These are phyloP conservation scores for Philereme transversata DNA, from an alignment of 2,888 invertebrate species.

Conservation along the genomic window DNA sequence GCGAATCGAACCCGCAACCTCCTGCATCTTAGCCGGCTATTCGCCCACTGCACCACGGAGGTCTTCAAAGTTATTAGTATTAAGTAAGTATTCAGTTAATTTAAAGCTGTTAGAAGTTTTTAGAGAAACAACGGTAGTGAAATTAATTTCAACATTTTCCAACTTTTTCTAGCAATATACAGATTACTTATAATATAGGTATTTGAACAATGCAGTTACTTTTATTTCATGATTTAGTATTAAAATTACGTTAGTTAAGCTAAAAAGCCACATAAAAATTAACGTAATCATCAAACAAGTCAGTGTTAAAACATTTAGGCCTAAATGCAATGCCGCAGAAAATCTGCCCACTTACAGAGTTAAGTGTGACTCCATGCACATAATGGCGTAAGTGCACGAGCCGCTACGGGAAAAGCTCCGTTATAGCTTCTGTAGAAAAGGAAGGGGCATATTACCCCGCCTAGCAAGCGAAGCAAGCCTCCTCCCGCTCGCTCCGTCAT, in stretches of 20 bases:
- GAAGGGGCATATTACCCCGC: constrained; percentile 74
- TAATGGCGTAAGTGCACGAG: constrained; percentile 55
- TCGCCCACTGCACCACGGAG: no score
- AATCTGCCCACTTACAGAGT: constrained; percentile 82
- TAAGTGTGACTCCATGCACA: constrained; percentile 58
- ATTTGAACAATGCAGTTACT: background rate
- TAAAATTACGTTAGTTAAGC: background rate
- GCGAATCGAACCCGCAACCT: no score
- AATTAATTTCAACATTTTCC: no score
- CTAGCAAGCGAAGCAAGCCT: constrained; percentile 47
- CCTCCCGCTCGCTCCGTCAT: constrained; percentile 60
- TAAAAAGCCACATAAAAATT: constrained; percentile 13
- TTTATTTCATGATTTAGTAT: background rate
- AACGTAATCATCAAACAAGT: constrained; percentile 15
- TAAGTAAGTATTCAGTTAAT: background rate
- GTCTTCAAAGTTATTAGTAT: no score
- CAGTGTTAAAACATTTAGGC: constrained; percentile 67
- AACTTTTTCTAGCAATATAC: no score
- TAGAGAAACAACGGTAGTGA: no score
- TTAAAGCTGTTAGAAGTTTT: no score
- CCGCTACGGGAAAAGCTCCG: constrained; percentile 70
- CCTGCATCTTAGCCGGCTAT: no score
- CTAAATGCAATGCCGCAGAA: constrained; percentile 76
- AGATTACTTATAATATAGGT: no score
- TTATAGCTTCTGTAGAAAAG: constrained; percentile 71